Conservation (phyloP, 2,888 invertebrate genomes). For the Gari tellinella region DNA sequence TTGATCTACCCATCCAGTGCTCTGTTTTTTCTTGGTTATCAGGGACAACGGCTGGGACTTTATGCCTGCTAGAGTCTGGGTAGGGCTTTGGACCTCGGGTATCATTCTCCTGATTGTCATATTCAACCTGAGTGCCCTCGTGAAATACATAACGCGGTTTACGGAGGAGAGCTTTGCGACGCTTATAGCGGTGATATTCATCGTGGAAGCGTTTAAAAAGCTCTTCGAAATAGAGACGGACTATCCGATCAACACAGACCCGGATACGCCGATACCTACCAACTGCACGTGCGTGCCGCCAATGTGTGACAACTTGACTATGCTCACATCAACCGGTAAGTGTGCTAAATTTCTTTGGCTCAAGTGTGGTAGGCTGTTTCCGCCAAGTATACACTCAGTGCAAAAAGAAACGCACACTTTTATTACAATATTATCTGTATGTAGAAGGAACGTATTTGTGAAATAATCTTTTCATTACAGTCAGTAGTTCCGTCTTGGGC, state of each 20-base stretch:
- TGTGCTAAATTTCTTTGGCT: too few species aligned
- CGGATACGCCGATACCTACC: constrained; percentile 52
- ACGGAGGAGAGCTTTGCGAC: constrained; percentile 99
- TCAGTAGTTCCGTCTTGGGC: too few species aligned
- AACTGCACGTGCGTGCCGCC: constrained; percentile 58
- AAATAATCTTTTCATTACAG: too few species aligned
- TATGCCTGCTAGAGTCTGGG: constrained; percentile 97
- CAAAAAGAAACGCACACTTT: too few species aligned
- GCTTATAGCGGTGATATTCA: constrained; percentile 98
- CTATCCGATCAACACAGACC: constrained; percentile 64
- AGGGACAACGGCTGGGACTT: constrained; percentile 93
- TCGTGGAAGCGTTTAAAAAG: constrained; percentile 98
- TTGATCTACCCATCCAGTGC: too few species aligned
- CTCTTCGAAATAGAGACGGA: constrained; percentile 87
- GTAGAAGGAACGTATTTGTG: too few species aligned
- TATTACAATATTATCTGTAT: too few species aligned
- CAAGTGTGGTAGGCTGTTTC: too few species aligned
- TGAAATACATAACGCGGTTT: constrained; percentile 98
- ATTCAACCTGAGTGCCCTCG: constrained; percentile 96
- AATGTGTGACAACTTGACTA: constrained; percentile 28
- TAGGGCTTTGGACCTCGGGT: constrained; percentile 96
- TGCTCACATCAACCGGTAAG: background rate
- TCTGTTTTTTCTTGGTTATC: too few species aligned
- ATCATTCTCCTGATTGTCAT: constrained; percentile 95
- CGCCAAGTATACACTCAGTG: too few species aligned